phyloP scores from a whole-genome alignment of 1,140 invertebrate species.

The Leptinotarsa defecta region DNA sequence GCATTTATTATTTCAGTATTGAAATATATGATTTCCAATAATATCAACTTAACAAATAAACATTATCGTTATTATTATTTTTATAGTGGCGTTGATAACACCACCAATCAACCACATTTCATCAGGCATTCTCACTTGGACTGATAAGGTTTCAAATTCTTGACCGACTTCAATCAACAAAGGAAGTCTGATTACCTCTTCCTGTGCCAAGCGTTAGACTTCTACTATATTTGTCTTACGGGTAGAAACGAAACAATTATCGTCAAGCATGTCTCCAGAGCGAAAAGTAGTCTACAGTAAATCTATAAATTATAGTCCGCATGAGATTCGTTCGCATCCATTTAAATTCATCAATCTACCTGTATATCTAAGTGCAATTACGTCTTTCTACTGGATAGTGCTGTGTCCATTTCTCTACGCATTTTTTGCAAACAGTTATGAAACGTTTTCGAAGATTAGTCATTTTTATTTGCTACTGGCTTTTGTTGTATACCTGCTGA shows the following conservation, averaged over 20 bases:
- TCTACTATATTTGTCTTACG: no score
- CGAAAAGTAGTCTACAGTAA: not conserved
- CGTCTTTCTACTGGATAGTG: constrained; percentile 56
- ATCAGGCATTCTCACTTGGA: no score
- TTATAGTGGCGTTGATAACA: no score
- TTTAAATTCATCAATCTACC: constrained; percentile 44
- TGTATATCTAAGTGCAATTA: constrained; percentile 45
- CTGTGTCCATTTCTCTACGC: constrained; percentile 51
- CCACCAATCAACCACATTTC: no score
- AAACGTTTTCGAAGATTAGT: constrained; percentile 32
- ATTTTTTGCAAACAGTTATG: constrained; percentile 13
- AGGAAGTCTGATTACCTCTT: not conserved
- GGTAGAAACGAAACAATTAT: not conserved
- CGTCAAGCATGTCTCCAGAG: not conserved
- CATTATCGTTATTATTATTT: no score
- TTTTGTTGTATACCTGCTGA: constrained; percentile 52
- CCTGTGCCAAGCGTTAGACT: not conserved
- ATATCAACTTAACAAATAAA: no score
- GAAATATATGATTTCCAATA: no score
- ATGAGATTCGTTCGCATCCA: constrained; percentile 40
- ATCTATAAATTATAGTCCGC: constrained; percentile 23
- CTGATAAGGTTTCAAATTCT: not conserved
- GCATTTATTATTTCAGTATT: no score
- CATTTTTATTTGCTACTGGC: constrained; percentile 50
- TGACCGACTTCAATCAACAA: not conserved